Percentiles rank a stretch among this genome's conserved stretches.
phyloP scores from a whole-genome alignment of 1,140 invertebrate species.

The Lucilia sericata region DNA sequence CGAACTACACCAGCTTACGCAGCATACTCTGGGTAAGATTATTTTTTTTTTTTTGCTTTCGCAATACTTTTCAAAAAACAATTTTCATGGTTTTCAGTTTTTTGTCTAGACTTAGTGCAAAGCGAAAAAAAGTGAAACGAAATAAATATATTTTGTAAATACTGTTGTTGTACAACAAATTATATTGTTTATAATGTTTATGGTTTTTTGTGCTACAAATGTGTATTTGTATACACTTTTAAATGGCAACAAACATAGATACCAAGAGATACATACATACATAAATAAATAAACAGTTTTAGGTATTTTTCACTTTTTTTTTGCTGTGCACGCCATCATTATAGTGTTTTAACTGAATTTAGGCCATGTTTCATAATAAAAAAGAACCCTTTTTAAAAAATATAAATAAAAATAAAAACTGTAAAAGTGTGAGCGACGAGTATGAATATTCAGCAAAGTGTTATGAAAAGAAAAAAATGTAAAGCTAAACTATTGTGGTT shows the following conservation, averaged over 20 bases:
- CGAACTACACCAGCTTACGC: slow-evolving; percentile 18
- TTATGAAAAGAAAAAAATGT: no score
- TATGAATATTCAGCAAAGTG: no score
- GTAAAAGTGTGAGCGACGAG: no score
- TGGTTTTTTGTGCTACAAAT: no score
- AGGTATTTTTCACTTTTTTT: background rate
- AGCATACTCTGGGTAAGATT: background rate
- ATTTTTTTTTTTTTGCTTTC: no score
- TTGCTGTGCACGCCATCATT: background rate
- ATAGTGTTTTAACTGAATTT: background rate
- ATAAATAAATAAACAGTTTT: no score
- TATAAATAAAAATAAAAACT: no score
- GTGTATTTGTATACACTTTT: no score
- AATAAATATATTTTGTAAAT: background rate
- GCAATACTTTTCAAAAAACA: background rate
- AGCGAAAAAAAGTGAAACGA: no score
- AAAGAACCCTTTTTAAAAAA: background rate
- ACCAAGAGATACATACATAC: no score
- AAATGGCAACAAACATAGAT: no score
- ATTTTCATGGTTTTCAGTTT: background rate
- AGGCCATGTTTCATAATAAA: slow-evolving; percentile 17
- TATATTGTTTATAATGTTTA: background rate
- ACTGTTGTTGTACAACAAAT: background rate
- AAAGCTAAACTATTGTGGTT: no score
- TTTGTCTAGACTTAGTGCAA: slow-evolving; percentile 15